A percentile compares a stretch with the other conserved stretches of the same genome.
Conservation (phyloP, 1,140 invertebrate genomes). For the Apis florea region DNA sequence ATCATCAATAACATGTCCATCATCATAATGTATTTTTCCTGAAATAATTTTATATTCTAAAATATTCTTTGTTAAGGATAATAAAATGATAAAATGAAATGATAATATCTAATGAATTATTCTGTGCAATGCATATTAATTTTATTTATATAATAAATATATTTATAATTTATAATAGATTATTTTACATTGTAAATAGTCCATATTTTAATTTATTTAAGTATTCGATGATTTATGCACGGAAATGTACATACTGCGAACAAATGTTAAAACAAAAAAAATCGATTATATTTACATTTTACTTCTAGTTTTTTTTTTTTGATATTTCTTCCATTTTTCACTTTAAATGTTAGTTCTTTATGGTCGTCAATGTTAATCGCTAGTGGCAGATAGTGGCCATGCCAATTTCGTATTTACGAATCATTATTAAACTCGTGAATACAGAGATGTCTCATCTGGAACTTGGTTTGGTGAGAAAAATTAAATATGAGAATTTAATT, state of each 20-base stretch:
- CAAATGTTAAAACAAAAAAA: not conserved
- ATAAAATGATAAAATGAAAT: too few relatives aligned
- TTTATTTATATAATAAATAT: too few relatives aligned
- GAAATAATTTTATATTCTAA: too few relatives aligned
- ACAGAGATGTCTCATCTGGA: slow-evolving; percentile 43
- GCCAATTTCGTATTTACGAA: slow-evolving; percentile 46
- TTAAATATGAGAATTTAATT: slow-evolving; percentile 39
- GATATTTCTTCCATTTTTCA: not conserved
- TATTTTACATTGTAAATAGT: too few relatives aligned
- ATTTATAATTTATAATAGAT: too few relatives aligned
- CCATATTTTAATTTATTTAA: too few relatives aligned
- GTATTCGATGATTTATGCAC: too few relatives aligned
- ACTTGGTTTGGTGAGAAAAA: slow-evolving; percentile 8
- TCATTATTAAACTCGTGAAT: slow-evolving; percentile 49
- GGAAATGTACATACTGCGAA: slow-evolving; percentile 44
- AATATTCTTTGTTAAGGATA: too few relatives aligned
- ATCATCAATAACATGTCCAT: too few relatives aligned
- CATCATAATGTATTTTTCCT: too few relatives aligned
- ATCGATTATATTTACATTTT: slow-evolving; percentile 54
- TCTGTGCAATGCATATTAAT: too few relatives aligned
- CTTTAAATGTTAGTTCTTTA: slow-evolving; percentile 17
- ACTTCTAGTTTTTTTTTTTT: slow-evolving; percentile 5
- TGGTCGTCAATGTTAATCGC: slow-evolving; percentile 22
- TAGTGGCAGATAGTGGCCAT: not conserved
- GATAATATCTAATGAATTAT: too few relatives aligned